Base-by-base conservation (phyloP, 1,140 invertebrate species). In the Sitobion miscanthi region DNA sequence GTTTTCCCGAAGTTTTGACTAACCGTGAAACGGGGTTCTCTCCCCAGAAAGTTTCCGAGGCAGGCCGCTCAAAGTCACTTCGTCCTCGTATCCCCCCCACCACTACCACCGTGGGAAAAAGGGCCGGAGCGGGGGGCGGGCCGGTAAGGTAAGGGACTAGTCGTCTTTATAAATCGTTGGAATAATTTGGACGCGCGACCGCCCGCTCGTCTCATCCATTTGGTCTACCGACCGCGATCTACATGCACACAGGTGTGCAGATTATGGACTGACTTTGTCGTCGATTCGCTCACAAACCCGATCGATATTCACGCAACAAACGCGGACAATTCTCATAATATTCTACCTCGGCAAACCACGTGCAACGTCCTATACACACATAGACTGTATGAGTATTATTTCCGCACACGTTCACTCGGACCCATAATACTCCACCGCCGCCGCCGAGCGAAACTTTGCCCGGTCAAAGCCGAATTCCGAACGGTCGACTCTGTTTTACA, bases 1-100 rank as follows among this genome's bases (percentile, higher is more conserved):
- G 89, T 90, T 90, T 90, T 21, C 8, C 1, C 38, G 25, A 90
- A 77, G 89, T 90, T 90, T 90, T 11, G 57, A 69, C 42, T 45
- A 90, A 90, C 57, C 89, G 52, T 45, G 54, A 86, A 86, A 86
- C 45, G 45, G 62, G 30, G 30, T 86, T 86, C 45, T 6, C 85
- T 30, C 25, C 3, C 38, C 9, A 1, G 23, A 86, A 86, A 86
- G 85, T 86, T 47, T 47, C 1, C 4, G 52, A 5, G 3, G 21
- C 5, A 54, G 42, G 85, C 45, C 25, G 25, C 25, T 86, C 35
- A 90, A 90, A 90, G 54, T 90, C 89, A 77, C 23, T n/a, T 45
- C 14, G 14, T 77, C 38, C 52, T 14, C 11, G 25, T 8, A 30
- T 3, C 11, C 57, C 30, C 7, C 1, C 20, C 21, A 21, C 6